Conservation (phyloP, 2,797 vertebrate genomes). For the Apodemus agrarius region DNA sequence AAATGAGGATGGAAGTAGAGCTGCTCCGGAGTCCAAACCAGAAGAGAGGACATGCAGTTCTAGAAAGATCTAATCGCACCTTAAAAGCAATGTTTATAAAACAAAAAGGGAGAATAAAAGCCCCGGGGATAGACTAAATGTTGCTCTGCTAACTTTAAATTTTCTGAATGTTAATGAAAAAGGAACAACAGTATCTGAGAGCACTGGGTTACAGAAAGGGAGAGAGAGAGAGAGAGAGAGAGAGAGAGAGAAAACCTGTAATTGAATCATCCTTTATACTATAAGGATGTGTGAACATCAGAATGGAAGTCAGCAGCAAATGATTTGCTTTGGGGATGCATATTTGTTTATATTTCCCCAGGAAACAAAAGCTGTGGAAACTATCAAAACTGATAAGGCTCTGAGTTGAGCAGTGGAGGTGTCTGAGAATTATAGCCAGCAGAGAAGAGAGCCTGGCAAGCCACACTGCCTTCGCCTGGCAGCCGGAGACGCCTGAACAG, state of each 20-base stretch:
- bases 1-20: neutral
- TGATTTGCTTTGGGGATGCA: neutral
- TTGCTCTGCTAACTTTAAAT: neutral
- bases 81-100: neutral
- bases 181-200: neutral
- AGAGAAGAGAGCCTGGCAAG: neutral
- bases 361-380: neutral
- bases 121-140: neutral
- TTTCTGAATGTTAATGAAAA: neutral
- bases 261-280: neutral
- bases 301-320: neutral
- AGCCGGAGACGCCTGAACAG: neutral
- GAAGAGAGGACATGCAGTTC: neutral
- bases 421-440: neutral
- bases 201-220: neutral
- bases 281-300: neutral
- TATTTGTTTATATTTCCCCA: neutral
- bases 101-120: neutral
- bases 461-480: neutral
- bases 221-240: neutral
- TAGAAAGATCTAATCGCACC: neutral
- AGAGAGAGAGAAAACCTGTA: neutral
- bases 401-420: neutral
- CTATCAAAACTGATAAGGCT: neutral
- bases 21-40: neutral